Base-by-base conservation (phyloP, 2,797 vertebrate species). In the Phaenicophaeus curvirostris region DNA sequence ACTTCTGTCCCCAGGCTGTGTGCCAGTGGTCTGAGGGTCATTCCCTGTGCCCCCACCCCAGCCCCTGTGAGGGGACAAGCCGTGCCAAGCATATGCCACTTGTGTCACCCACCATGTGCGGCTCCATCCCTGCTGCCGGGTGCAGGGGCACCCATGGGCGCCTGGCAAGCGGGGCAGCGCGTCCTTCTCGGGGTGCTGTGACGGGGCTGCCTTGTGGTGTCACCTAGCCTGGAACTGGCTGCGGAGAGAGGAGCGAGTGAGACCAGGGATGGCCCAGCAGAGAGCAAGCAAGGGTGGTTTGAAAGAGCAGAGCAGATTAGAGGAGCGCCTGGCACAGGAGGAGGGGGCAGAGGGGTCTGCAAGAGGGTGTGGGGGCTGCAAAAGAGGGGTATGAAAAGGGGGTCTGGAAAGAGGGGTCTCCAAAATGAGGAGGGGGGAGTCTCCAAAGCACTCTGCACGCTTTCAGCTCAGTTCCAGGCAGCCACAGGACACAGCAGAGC, bases 251-350 rank as follows among this genome's bases (percentile, higher is more conserved):
- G 46, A n/a, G 58, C 5, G 10, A 9, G 14, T 0, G 25, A 5
- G 8, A 6, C 24, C 2, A 1, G 48, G 25, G 46, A 33, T 1
- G 14, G 2, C 19, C 58, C 31, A 1, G 0, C 0, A 8, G 15
- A 17, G 30, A 15, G 5, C 39, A 18, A 16, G 61, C 4, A 31
- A 6, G 31, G 61, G 31, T 1, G 2, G 21, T 3, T 11, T 71
- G 65, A 33, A 51, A 31, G 39, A 30, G 35, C 25, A 15, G 42
- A 35, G 23, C 0, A 5, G 5, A 13, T 46, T 51, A 16, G 23
- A 27, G 31, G 2, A 15, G 13, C 7, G 6, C 65, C 15, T 54
- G 39, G 11, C 5, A 33, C 17, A 50, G 24, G 25, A 23, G 6
- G 20, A 3, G 1, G 15, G 15, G 44, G 15, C 44, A 67, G 7